Base-by-base conservation (phyloP, 2,888 invertebrate species). In the Saturnia japonica region DNA sequence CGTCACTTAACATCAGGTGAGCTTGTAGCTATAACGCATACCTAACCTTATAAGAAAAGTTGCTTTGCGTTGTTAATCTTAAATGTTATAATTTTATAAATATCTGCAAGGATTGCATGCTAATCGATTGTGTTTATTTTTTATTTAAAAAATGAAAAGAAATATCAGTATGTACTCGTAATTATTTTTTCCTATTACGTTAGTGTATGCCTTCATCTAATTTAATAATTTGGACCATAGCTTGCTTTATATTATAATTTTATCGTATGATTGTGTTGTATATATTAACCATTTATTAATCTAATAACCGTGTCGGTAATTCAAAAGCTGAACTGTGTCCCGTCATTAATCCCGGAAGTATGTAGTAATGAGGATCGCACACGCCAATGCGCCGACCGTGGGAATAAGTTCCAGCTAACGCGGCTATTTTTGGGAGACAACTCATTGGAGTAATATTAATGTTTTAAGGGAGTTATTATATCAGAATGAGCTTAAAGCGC, bases 271-370 rank as follows among this genome's bases (percentile, higher is more conserved):
- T 22, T 34, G 34, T 34, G 34, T 34, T 34, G 6, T 34, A 34
- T 34, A 34, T n/a, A n/a, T n/a, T n/a, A n/a, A 34, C 2, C 34
- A 34, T 34, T 6, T 34, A 4, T 4, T 34, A 34, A 47, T 54
- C 68, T 71, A 75, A 70, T 73, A 73, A 73, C 66, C 68, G 54
- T 67, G 72, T 72, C 42, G 28, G 64, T 42, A 73, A 73, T 73
- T 81, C 82, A 86, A 87, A 88, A 86, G 87, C 80, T 75, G 76
- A 81, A 82, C 81, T 82, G 82, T 83, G 85, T 82, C 83, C 83
- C 83, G 83, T 85, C 79, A 79, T 82, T 91, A 89, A 91, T 91
- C 88, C 89, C 88, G 91, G 91, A 91, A 91, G 88, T 87, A 76
- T 83, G 82, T 80, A 74, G 84, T 91, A 91, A 91, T 90, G 88